Evolutionary conservation across 2,113 vertebrate genomes (phyloP).

Genomic region (Dascyllus trimaculatus): DNA sequence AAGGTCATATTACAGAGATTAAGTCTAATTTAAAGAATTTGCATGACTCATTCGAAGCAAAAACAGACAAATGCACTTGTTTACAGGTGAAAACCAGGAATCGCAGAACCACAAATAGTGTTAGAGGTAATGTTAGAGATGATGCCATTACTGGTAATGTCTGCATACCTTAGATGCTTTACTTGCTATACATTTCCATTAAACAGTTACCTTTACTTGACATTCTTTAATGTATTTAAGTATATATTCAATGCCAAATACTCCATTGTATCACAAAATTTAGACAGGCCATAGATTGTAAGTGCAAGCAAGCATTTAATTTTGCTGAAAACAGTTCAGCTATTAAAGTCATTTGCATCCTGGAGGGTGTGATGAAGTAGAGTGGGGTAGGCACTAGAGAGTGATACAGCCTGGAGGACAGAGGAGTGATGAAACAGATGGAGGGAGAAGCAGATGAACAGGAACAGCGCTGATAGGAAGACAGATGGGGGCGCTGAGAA

Average conservation of each 20-base stretch:
- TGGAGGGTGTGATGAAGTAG: constrained; percentile 13
- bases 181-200: neutral
- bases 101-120: too few relatives aligned
- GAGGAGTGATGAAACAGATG: constrained; percentile 40
- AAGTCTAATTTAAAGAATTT: neutral
- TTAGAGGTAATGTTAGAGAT: too few relatives aligned
- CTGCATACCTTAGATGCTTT: neutral
- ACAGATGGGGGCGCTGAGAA: neutral
- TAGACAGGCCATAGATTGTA: neutral
- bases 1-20: too few relatives aligned
- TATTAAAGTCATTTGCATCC: constrained; percentile 34
- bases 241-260: neutral
- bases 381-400: constrained; percentile 24
- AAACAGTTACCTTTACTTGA: neutral
- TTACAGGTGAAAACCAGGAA: too few relatives aligned
- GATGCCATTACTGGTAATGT: too few relatives aligned
- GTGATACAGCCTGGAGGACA: constrained; percentile 31
- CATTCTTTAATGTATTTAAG: neutral
- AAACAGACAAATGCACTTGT: neutral
- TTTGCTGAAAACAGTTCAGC: constrained; percentile 22
- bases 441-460: constrained; percentile 23
- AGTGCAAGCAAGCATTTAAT: constrained; percentile 4
- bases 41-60: neutral
- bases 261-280: neutral
- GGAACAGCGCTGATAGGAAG: constrained; percentile 1